Evolutionary conservation across 2,888 invertebrate genomes (phyloP), one percentile per base, ranked within the genome.

Genomic region (Odontomyia ornata): DNA sequence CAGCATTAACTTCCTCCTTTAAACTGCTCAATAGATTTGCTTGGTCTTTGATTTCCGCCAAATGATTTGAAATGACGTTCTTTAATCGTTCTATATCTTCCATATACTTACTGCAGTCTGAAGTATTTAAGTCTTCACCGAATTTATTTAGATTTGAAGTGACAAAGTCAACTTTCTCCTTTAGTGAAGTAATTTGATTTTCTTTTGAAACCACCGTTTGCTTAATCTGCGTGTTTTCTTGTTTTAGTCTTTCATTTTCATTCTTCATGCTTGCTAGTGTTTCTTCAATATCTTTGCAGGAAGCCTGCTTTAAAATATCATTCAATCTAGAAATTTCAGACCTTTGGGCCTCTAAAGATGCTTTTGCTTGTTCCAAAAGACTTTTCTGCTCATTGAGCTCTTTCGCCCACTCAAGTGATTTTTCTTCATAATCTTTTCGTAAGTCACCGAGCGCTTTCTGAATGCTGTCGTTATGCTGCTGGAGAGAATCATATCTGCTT

Each of bases 301-400:
- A 27, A 1, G 13, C 25, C 15, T 60, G 73, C 65, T 64, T 64
- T 1, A 75, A 43, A 0, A 77, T 11, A 15, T 75, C 71, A 27
- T 71, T 71, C 4, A 73, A 52, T 23, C 60, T 60, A 7, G 36
- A 73, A 15, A 78, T 43, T 36, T 78, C 77, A 21, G 27, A 27
- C 1, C 77, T 69, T 3, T 76, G 67, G 4, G 60, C 23, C 27
- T 78, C 78, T 11, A 78, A 46, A 5, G 76, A 76, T 1, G 46
- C 18, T 25, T 78, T 76, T 1, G 78, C 65, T 18, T 73, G n/a
- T 43, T 27, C 67, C 52, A 62, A 15, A 30, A 73, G 25, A n/a
- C 67, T 46, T 60, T 73, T 75, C 36, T 60, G 60, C 21, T 64
- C 62, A 27, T 62, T 62, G 1, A 75, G 13, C 36, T 73, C 73